Percentiles rank a stretch among this genome's conserved stretches.
Conservation (phyloP, 1,140 invertebrate species). For the Ceratitis capitata region DNA sequence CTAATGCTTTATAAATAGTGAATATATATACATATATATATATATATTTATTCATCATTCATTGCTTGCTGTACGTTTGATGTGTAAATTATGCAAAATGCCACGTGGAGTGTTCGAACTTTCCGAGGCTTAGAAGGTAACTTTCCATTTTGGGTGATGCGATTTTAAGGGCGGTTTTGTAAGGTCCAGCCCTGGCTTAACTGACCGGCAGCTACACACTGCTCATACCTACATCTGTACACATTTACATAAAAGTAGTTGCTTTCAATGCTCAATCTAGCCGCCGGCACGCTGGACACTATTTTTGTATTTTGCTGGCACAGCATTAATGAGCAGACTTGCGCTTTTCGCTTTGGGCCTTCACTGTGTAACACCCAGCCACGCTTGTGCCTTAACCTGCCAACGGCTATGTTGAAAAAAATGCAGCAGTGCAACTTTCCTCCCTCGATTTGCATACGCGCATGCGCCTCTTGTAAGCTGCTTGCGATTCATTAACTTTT, state of each 20-base stretch:
- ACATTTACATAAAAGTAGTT: no score
- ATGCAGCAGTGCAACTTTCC: not conserved
- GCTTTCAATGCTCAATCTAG: not conserved
- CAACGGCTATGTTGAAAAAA: not conserved
- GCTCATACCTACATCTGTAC: no score
- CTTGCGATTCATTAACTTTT: slow-evolving; percentile 34
- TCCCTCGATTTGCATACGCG: not conserved
- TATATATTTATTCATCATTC: not conserved
- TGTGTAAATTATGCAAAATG: not conserved
- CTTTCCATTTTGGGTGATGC: not conserved
- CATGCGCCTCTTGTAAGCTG: not conserved
- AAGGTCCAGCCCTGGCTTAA: not conserved
- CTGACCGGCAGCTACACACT: not conserved
- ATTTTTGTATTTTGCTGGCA: no score
- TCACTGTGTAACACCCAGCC: not conserved
- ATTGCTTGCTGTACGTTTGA: not conserved
- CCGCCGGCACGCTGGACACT: not conserved
- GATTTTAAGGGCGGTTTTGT: slow-evolving; percentile 11
- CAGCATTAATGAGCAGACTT: not conserved
- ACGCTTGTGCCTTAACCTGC: not conserved
- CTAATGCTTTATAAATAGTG: slow-evolving; percentile 19
- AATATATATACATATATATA: no score
- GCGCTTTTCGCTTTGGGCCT: not conserved
- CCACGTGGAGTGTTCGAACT: not conserved
- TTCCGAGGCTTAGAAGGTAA: no score